These are phyloP conservation scores for Platycercus adscitus DNA, from an alignment of 2,113 vertebrate species.

Conservation along the genomic window DNA sequence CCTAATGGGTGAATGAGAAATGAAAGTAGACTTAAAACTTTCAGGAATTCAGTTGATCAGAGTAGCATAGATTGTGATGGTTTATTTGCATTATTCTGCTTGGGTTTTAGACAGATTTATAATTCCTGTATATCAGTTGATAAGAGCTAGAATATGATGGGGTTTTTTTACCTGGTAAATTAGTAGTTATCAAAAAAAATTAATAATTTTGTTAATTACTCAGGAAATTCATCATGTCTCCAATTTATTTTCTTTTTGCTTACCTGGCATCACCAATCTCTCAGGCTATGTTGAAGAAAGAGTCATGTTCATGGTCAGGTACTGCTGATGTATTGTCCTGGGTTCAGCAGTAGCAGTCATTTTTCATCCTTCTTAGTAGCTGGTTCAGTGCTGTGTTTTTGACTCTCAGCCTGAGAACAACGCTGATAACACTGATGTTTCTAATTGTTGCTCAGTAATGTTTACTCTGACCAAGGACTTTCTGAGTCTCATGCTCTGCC, in stretches of 20 bases:
- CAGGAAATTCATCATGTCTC: neutral
- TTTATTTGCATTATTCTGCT: neutral
- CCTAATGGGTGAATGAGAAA: neutral
- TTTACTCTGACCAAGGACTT: too few relatives aligned
- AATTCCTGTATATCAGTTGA: neutral
- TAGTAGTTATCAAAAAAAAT: neutral
- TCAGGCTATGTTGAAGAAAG: neutral
- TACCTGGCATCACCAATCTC: neutral
- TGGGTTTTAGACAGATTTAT: neutral
- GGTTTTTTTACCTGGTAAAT: neutral
- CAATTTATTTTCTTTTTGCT: neutral
- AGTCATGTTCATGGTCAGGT: neutral
- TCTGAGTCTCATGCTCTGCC: too few relatives aligned
- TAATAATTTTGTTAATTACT: neutral
- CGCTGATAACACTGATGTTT: too few relatives aligned
- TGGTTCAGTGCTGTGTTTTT: too few relatives aligned
- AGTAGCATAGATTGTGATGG: neutral
- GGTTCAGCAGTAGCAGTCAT: too few relatives aligned
- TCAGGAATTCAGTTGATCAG: neutral
- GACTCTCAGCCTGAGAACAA: too few relatives aligned
- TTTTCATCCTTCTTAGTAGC: too few relatives aligned
- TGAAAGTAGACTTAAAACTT: neutral
- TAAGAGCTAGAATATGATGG: neutral
- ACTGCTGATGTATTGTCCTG: neutral
- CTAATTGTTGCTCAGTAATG: too few relatives aligned